Percentiles rank a stretch among this genome's conserved stretches.
phyloP scores from a whole-genome alignment of 2,113 vertebrate species.

The Labeo rohita region DNA sequence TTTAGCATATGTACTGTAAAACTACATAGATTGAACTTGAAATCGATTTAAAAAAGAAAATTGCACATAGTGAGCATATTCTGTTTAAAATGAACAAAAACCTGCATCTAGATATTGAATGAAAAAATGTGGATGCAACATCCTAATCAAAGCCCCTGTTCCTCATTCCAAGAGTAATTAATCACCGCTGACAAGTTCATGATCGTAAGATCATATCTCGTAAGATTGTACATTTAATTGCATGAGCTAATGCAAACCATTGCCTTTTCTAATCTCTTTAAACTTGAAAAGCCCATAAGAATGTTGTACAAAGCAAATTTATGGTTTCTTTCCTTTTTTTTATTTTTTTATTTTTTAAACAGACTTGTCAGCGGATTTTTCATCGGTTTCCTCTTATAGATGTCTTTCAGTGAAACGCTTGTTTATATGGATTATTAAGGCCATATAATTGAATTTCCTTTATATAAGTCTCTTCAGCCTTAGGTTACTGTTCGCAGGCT shows the following conservation, averaged over 20 bases:
- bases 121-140: not conserved
- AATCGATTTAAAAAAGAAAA: not conserved
- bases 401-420: not conserved
- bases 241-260: conserved; percentile 19
- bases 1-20: conserved; percentile 57
- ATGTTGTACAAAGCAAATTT: conserved; percentile 37
- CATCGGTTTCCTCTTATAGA: not conserved
- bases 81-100: not conserved
- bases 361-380: not conserved
- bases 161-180: conserved; percentile 1
- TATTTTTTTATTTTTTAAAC: not conserved
- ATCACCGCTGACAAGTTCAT: not conserved
- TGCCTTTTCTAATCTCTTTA: conserved; percentile 19
- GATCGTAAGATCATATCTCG: not conserved
- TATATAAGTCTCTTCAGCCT: not conserved
- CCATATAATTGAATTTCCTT: not conserved
- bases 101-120: not conserved
- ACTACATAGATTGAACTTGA: not conserved
- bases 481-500: not conserved
- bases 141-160: not conserved
- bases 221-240: conserved; percentile 27
- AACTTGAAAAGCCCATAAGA: conserved; percentile 16
- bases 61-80: conserved; percentile 7
- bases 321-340: not conserved
- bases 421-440: not conserved